Conservation (phyloP, 2,113 vertebrate genomes). For the Solenodon paradoxus region DNA sequence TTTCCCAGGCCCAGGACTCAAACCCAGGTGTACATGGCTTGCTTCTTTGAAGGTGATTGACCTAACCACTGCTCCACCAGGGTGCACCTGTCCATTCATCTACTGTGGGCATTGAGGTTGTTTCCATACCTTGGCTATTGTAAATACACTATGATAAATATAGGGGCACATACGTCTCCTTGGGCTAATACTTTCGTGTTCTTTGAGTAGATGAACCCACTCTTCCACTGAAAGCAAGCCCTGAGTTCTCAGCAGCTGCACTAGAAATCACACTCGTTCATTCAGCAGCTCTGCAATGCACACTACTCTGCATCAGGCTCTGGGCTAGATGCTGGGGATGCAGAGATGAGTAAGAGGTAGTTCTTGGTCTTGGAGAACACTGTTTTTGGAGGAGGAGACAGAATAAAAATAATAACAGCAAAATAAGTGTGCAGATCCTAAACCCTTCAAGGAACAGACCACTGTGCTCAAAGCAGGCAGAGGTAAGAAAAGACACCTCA, state of each 20-base stretch:
- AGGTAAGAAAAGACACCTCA: not conserved
- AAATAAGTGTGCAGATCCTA: not conserved
- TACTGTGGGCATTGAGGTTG: too few relatives aligned
- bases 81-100: too few relatives aligned
- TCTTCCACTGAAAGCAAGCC: not conserved
- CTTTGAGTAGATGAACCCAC: too few relatives aligned
- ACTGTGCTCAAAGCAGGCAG: rapidly evolving
- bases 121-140: too few relatives aligned
- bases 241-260: not conserved
- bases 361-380: not conserved
- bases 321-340: not conserved
- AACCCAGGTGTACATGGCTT: too few relatives aligned
- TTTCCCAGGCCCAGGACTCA: too few relatives aligned
- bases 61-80: too few relatives aligned
- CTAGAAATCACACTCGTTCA: not conserved
- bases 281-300: not conserved
- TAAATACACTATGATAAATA: too few relatives aligned
- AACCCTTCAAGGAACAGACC: not conserved
- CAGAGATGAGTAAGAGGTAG: not conserved
- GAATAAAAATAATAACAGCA: not conserved
- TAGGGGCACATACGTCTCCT: too few relatives aligned
- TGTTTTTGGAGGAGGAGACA: not conserved
- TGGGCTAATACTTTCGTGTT: too few relatives aligned
- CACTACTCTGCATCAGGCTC: not conserved
- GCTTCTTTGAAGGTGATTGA: too few relatives aligned